A percentile compares a stretch with the other conserved stretches of the same genome.
Conservation (phyloP, 2,797 vertebrate species). For the Enoplosus armatus region DNA sequence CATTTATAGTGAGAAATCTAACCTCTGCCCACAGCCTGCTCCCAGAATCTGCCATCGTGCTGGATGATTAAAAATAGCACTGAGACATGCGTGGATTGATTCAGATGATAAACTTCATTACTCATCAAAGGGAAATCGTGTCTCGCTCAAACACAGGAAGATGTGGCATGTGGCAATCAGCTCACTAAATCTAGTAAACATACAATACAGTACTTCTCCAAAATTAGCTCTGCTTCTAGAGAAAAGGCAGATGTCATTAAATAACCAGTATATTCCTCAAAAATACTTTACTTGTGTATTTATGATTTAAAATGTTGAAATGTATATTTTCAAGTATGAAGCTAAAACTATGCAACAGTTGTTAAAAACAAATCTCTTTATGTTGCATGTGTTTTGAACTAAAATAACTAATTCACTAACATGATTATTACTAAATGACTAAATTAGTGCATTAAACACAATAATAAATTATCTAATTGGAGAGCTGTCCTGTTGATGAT, state of each 20-base stretch:
- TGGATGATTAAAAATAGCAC: slow-evolving; percentile 60
- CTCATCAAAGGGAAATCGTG: slow-evolving; percentile 28
- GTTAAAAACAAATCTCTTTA: background rate
- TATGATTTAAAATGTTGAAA: background rate
- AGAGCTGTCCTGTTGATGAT: background rate
- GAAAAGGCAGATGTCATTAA: background rate
- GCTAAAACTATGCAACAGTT: background rate
- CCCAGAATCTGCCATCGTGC: slow-evolving; percentile 41
- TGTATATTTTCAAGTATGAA: background rate
- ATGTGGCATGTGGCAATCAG: slow-evolving; percentile 28
- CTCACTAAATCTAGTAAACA: background rate
- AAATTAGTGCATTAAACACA: background rate
- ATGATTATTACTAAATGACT: background rate
- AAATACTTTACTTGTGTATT: background rate
- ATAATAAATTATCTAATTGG: background rate
- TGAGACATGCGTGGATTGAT: slow-evolving; percentile 38
- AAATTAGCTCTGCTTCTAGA: background rate
- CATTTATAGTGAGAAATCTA: slow-evolving; percentile 72
- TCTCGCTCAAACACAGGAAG: slow-evolving; percentile 6
- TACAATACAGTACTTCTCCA: background rate
- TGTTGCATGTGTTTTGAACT: background rate
- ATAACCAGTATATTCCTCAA: background rate
- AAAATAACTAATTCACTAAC: background rate
- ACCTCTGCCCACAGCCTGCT: slow-evolving; percentile 47
- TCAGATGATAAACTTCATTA: slow-evolving; percentile 41